Evolutionary conservation across 2,797 vertebrate genomes (phyloP), one percentile per base, ranked within the genome.

Genomic region (Sebastes hopkinsi): DNA sequence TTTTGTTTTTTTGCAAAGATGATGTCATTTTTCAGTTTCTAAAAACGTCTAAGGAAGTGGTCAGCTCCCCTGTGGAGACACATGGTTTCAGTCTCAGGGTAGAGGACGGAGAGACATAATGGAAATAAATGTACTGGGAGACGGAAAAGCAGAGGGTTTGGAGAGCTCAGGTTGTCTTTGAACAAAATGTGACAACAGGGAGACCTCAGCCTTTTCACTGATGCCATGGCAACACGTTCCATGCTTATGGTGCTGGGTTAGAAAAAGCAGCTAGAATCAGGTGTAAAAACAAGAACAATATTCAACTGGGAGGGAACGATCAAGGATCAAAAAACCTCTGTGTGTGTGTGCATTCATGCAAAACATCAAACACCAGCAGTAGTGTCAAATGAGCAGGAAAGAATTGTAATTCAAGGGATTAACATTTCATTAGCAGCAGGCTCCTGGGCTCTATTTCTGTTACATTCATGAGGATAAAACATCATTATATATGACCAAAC

Each of bases 161-260:
- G 38, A 71, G 82, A 18, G 73, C 75, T 82, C 73, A 67, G 78
- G 72, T 77, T 85, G 67, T 74, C 73, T 88, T 65, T 84, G 83
- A 88, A 89, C 72, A 87, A 86, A 88, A 86, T 74, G 84, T 79
- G 84, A 88, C 84, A 87, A 87, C 65, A 61, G 68, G 67, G 34
- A 79, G 65, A 89, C 81, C 75, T 86, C 62, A 86, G 61, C 69
- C 75, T 86, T 88, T 82, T 83, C 75, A 72, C 50, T 56, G 89
- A 82, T 85, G 78, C 90, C 90, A 92, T 94, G 89, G 89, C 89
- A 92, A 92, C 91, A 36, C 34, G 78, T 32, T 87, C 61, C 12
- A 54, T 84, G 80, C 58, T 82, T 71, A 61, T n/a, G 27, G 72
- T 56, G 78, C 66, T 20, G 50, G 18, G 46, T 76, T 72, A 67